Base-by-base conservation (phyloP, 2,113 vertebrate species). In the Platycercus adscitus region DNA sequence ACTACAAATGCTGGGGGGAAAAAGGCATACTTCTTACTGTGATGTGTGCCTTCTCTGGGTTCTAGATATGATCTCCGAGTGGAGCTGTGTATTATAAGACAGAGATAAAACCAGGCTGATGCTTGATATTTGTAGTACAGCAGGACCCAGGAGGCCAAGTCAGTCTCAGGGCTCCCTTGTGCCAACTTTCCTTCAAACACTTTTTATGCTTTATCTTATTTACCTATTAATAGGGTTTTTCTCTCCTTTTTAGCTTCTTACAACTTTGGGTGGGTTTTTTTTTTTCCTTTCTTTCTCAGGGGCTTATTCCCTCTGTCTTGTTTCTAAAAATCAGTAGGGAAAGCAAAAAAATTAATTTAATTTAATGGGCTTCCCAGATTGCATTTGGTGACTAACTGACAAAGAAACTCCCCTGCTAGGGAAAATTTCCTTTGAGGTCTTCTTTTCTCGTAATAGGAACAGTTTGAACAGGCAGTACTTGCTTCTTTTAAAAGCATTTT, bases 401-500 rank as follows among this genome's bases (percentile, higher is more conserved):
- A 87, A 91, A 93, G 69, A 93, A 91, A 7, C 0, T 4, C 26
- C 44, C 49, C 79, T 58, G 20, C 49, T 43, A 89, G 58, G 61
- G 14, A 82, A 70, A 76, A 77, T 29, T 82, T 80, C 79, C 47
- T 93, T 68, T 69, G 52, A 78, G 35, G 17, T 47, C 18, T 60
- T 81, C 14, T 23, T 81, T 86, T 63, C 55, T 49, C 0, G 0
- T 39, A 85, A 81, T 4, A 71, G 47, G 37, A 91, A 63, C 2
- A 9, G 16, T 79, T 64, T 76, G 43, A 93, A 58, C 9, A 7
- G 66, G 9, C 17, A 68, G 23, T 17, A 43, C 17, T 9, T 84
- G 80, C 63, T 85, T 69, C 23, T 80, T 93, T 79, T 18, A 71
- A 81, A 82, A 31, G 63, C 6, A 28, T 81, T 89, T 89, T 94